Conservation (phyloP, 2,113 vertebrate species). For the Procavia capensis region DNA sequence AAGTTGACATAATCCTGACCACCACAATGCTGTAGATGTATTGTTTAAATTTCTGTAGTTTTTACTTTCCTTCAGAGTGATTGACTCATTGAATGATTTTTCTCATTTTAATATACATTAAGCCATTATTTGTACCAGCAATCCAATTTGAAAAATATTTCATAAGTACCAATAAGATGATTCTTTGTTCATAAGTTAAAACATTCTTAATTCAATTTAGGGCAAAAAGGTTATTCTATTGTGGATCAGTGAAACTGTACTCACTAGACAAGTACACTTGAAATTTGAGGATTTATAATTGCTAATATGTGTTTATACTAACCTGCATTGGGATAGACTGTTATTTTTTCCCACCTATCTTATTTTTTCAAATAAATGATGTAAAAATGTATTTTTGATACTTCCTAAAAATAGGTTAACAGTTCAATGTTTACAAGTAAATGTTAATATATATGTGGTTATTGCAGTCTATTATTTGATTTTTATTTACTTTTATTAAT, state of each 20-base stretch:
- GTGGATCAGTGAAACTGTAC: background rate
- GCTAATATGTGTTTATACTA: background rate
- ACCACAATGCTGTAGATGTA: background rate
- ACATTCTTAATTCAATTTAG: slow-evolving; percentile 7
- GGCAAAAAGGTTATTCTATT: background rate
- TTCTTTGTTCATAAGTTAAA: background rate
- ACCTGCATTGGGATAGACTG: background rate
- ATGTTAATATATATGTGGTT: background rate
- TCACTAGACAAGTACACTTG: background rate
- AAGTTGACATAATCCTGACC: no score
- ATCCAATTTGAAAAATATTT: background rate
- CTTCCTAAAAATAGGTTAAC: background rate
- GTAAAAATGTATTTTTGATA: background rate
- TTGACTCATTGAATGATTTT: background rate
- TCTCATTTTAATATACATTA: slow-evolving; percentile 28
- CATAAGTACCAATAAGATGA: background rate
- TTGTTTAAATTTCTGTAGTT: background rate
- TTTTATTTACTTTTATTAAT: slow-evolving; percentile 22
- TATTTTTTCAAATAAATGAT: slow-evolving; percentile 2
- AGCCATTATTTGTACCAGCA: background rate
- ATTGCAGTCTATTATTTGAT: background rate
- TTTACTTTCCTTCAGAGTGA: background rate
- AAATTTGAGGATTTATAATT: background rate
- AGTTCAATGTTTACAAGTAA: background rate
- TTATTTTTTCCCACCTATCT: background rate